These are phyloP conservation scores for Caenorhabditis imperialis DNA, from an alignment of 2,888 invertebrate species.

Conservation along the genomic window DNA sequence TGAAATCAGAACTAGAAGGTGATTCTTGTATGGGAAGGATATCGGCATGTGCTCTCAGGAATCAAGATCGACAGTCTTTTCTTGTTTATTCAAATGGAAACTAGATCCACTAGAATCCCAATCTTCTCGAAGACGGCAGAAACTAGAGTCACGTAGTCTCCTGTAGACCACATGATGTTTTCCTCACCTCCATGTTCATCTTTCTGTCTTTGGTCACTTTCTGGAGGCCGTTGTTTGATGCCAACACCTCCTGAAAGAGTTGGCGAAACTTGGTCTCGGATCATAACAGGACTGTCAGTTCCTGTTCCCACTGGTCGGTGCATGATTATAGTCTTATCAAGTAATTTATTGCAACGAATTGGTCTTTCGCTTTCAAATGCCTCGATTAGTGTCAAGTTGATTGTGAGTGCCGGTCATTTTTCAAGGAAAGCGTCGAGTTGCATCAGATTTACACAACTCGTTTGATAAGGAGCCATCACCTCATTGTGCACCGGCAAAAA, in stretches of 20 bases:
- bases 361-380: constrained; percentile 13
- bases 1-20: too few species aligned
- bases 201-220: constrained; percentile 22
- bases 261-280: constrained; percentile 17
- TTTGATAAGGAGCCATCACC: too few species aligned
- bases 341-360: constrained; percentile 3
- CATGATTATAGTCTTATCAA: constrained; percentile 35
- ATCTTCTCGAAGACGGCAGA: too few species aligned
- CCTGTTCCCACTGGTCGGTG: constrained; percentile 2
- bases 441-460: too few species aligned
- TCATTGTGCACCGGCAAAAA: too few species aligned
- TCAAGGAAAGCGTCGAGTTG: too few species aligned
- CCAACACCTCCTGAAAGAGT: constrained; percentile 4
- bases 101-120: too few species aligned
- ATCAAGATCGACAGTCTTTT: too few species aligned
- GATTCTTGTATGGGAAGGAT: too few species aligned
- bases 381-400: too few species aligned
- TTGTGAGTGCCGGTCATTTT: too few species aligned
- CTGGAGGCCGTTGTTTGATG: constrained; percentile 35
- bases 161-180: not conserved
- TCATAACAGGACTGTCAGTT: constrained; percentile 15
- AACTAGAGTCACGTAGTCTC: not conserved
- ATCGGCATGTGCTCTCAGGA: too few species aligned
- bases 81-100: not conserved
- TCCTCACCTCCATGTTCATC: constrained; percentile 2